These are phyloP conservation scores for Melitaea athalia DNA, from an alignment of 2,888 invertebrate genomes.

Conservation along the genomic window DNA sequence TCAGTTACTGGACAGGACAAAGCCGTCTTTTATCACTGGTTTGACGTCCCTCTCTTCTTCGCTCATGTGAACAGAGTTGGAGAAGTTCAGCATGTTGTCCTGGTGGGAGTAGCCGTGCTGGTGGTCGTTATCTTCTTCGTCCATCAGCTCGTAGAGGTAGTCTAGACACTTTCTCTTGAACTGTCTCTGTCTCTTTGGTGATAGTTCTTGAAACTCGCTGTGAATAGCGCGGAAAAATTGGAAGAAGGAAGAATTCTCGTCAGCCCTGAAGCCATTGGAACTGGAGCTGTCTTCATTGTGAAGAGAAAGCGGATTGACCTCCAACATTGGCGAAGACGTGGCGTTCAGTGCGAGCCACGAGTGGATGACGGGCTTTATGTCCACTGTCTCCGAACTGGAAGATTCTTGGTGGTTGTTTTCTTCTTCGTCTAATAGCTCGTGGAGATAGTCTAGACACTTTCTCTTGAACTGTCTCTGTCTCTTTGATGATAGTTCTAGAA, in stretches of 20 bases:
- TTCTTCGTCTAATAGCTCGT: slow-evolving; percentile 65
- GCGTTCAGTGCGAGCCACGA: slow-evolving; percentile 48
- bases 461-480: slow-evolving; percentile 65
- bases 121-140: slow-evolving; percentile 54
- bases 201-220: slow-evolving; percentile 64
- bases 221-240: slow-evolving; percentile 73
- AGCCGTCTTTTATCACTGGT: slow-evolving; percentile 23
- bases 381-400: slow-evolving; percentile 41
- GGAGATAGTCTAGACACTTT: slow-evolving; percentile 61
- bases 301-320: slow-evolving; percentile 35
- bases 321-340: slow-evolving; percentile 24
- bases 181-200: slow-evolving; percentile 55
- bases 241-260: slow-evolving; percentile 69
- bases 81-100: slow-evolving; percentile 34
- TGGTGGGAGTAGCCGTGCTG: slow-evolving; percentile 27
- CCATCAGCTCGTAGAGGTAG: slow-evolving; percentile 64
- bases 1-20: slow-evolving; percentile 24
- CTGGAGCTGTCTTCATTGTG: slow-evolving; percentile 52
- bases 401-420: slow-evolving; percentile 45
- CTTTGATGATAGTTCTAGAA: slow-evolving; percentile 57
- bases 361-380: slow-evolving; percentile 50
- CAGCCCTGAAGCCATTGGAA: slow-evolving; percentile 57
- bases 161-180: slow-evolving; percentile 66
- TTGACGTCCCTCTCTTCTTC: slow-evolving; percentile 35
- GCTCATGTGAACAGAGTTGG: slow-evolving; percentile 23